Base-by-base conservation (phyloP, 2,113 vertebrate species). In the Lanius ludovicianus region DNA sequence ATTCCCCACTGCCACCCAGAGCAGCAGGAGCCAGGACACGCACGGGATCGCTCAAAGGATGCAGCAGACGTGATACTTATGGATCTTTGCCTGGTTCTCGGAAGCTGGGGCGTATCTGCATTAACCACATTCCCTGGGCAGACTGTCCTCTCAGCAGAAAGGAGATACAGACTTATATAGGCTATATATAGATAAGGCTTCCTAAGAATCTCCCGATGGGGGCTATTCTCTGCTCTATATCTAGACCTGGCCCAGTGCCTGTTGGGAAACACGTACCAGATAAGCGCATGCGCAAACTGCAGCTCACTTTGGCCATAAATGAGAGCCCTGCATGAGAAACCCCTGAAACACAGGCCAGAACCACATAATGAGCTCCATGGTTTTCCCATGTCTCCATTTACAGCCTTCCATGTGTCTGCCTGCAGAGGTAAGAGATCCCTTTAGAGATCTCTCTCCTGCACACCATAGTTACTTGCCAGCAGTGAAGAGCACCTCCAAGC, bases 111-210 rank as follows among this genome's bases (percentile, higher is more conserved):
- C 15, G 2, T 56, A 60, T 46, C 90, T 60, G 17, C 60, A 24
- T n/a, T 22, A 75, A 62, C 31, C 55, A 24, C 4, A 3, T 21
- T 84, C 56, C 75, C 28, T 1, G 2, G 69, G 56, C 92, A 84
- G 79, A 31, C 2, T 81, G 60, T 70, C 55, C 73, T 75, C 80
- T 67, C 91, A 84, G 91, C 91, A 91, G 96, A 92, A 96, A 95
- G 84, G 33, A 69, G 86, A 95, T 84, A 92, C 92, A 84, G 50
- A 74, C 85, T 63, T 63, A 67, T 23, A 92, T 10, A 47, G 80
- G 27, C 94, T 96, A 96, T 95, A 92, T 96, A 97, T 97, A 97
- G 96, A 90, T 56, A 81, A 96, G 77, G 86, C 91, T 97, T 96
- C 93, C 94, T 81, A 95, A 92, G 94, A 97, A 95, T 97, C 91